Base-by-base conservation (phyloP, 2,113 vertebrate species). In the Cairina moschata region DNA sequence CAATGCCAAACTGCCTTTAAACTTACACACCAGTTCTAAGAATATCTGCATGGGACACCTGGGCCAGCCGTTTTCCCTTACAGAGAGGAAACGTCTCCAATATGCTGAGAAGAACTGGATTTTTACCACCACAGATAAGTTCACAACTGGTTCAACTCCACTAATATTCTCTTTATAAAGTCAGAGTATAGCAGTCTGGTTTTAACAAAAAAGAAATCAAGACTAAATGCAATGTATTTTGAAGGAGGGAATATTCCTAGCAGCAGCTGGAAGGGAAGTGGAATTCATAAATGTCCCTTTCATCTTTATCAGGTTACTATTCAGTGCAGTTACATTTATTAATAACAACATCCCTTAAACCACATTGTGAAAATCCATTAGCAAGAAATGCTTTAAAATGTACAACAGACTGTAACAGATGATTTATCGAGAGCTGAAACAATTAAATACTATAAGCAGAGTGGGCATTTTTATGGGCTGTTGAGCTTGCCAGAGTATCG, bases 351-450 rank as follows among this genome's bases (percentile, higher is more conserved):
- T 81, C 85, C 83, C 87, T 94, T 96, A 92, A 96, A 94, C 77
- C 65, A 87, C 71, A 94, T 89, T 91, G 91, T 96, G 65, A 95
- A 93, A 96, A 93, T 73, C 92, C 95, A 93, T 96, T 96, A 96
- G 85, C 54, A 95, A 96, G 80, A 86, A 95, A 94, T 3, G 7
- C 84, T 90, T 91, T 62, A 83, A 94, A 88, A 93, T 60, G 85
- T 76, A 89, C 83, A 83, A 88, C 76, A 89, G 76, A 52, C 80
- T 87, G 58, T 73, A 95, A 87, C 50, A 83, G 88, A 76, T 87
- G 83, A 91, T 93, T 93, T 94, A 94, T 76, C 88, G 87, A 77
- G 91, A 85, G 69, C 83, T 87, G 65, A 76, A 85, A 76, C 77
- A 83, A 95, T 79, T 91, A 78, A 86, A 89, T 55, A 50, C 54